Conservation (phyloP, 1,140 invertebrate species). For the Hydropsyche tenuis region DNA sequence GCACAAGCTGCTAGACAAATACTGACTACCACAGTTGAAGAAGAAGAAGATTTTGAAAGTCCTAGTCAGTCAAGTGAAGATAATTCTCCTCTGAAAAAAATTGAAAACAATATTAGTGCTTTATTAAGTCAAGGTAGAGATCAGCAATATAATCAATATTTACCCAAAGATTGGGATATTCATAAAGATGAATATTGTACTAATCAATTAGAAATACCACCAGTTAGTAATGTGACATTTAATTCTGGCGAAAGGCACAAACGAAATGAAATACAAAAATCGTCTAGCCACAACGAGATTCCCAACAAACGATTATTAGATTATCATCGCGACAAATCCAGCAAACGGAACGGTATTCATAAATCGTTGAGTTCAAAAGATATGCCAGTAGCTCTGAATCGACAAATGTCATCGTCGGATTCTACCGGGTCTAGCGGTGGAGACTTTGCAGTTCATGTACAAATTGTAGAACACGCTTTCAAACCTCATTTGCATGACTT, state of each 20-base stretch:
- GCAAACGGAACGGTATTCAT: slow-evolving; percentile 67
- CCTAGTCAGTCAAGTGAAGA: slow-evolving; percentile 64
- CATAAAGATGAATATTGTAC: slow-evolving; percentile 65
- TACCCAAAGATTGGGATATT: slow-evolving; percentile 65
- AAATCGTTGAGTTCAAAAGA: slow-evolving; percentile 74
- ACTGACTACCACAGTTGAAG: slow-evolving; percentile 66
- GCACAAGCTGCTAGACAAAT: slow-evolving; percentile 55
- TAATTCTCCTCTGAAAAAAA: slow-evolving; percentile 68
- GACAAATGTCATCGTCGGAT: slow-evolving; percentile 60
- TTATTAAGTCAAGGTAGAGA: slow-evolving; percentile 64
- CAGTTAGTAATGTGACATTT: slow-evolving; percentile 61
- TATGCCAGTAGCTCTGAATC: slow-evolving; percentile 65
- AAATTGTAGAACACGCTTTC: slow-evolving; percentile 62
- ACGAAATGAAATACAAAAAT: slow-evolving; percentile 65
- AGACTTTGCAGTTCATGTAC: slow-evolving; percentile 61
- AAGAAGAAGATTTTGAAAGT: slow-evolving; percentile 64
- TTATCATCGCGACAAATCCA: slow-evolving; percentile 61
- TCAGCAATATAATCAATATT: slow-evolving; percentile 62
- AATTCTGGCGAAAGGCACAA: slow-evolving; percentile 63
- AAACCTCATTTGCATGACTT: slow-evolving; percentile 60
- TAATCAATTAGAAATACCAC: slow-evolving; percentile 55
- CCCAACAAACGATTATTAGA: slow-evolving; percentile 64
- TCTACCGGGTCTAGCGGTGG: slow-evolving; percentile 61
- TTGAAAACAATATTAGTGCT: slow-evolving; percentile 71
- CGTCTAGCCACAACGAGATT: slow-evolving; percentile 66